A percentile compares a stretch with the other conserved stretches of the same genome.
Evolutionary conservation across 1,140 invertebrate genomes (phyloP).

Genomic region (Nephotettix cincticeps): DNA sequence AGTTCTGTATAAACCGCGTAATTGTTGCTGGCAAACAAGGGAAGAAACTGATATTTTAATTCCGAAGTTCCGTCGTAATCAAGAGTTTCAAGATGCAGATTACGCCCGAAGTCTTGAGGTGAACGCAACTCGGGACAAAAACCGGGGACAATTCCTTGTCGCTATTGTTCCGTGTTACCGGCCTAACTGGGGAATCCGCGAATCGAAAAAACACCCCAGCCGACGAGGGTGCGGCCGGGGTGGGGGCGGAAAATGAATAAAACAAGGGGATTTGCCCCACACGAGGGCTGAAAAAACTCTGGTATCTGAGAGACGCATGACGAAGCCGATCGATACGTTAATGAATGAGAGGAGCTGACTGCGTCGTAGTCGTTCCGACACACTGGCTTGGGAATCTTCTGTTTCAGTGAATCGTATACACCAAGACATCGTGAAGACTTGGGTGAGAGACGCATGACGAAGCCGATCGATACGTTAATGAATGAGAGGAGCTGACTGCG

Average conservation of each 20-base stretch:
- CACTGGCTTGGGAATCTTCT: too few relatives aligned
- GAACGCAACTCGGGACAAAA: background rate
- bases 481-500: too few relatives aligned
- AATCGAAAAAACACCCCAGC: conserved; percentile 15
- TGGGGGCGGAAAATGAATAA: conserved; percentile 26
- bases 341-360: background rate
- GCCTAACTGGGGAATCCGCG: conserved; percentile 1
- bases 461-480: conserved; percentile 1
- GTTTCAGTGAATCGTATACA: too few relatives aligned
- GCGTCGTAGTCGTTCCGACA: too few relatives aligned
- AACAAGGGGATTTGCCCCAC: conserved; percentile 28
- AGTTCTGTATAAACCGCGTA: background rate
- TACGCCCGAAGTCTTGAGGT: background rate
- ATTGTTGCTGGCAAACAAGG: conserved; percentile 3
- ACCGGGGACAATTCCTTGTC: conserved; percentile 17
- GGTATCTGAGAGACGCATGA: background rate
- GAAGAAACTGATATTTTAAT: conserved; percentile 13
- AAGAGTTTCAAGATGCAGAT: conserved; percentile 3
- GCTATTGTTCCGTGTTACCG: conserved; percentile 3
- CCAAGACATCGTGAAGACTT: too few relatives aligned
- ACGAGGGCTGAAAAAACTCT: conserved; percentile 14
- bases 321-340: background rate
- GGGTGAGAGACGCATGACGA: background rate
- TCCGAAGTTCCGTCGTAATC: background rate
- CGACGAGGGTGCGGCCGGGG: background rate